These are phyloP conservation scores for Hybognathus amarus DNA, from an alignment of 2,797 vertebrate species.

Conservation along the genomic window DNA sequence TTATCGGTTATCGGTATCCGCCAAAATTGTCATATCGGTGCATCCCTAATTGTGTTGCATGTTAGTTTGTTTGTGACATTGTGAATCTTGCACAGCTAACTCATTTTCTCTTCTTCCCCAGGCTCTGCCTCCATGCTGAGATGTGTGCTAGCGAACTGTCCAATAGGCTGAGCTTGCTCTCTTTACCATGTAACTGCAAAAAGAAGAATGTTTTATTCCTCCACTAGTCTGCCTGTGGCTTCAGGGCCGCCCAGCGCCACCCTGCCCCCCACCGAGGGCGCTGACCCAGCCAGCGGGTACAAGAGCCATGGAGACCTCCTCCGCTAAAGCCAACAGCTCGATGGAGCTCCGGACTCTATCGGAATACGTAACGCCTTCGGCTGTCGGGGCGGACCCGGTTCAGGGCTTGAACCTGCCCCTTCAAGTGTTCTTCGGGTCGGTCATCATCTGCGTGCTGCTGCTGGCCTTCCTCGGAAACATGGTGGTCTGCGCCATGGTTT, in stretches of 20 bases:
- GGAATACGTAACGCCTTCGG: slow-evolving; percentile 66
- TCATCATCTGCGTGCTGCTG: slow-evolving; percentile 87
- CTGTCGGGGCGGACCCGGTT: slow-evolving; percentile 67
- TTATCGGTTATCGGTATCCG: no score
- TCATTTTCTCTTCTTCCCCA: slow-evolving; percentile 42
- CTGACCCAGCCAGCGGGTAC: slow-evolving; percentile 50
- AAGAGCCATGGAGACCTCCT: slow-evolving; percentile 67
- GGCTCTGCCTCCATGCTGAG: slow-evolving; percentile 57
- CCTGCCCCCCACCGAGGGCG: slow-evolving; percentile 77
- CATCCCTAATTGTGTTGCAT: background rate
- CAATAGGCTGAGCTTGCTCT: slow-evolving; percentile 56
- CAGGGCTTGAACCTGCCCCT: slow-evolving; percentile 84
- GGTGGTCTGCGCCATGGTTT: slow-evolving; percentile 98
- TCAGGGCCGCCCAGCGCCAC: slow-evolving; percentile 76
- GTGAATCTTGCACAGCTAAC: background rate
- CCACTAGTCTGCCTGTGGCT: slow-evolving; percentile 75
- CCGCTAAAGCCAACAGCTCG: slow-evolving; percentile 67
- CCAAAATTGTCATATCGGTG: no score
- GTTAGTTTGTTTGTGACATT: background rate
- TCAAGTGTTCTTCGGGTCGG: slow-evolving; percentile 88
- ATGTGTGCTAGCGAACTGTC: slow-evolving; percentile 44
- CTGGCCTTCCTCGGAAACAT: slow-evolving; percentile 93
- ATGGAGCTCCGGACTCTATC: slow-evolving; percentile 55
- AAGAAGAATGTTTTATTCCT: slow-evolving; percentile 85
- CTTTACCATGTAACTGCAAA: slow-evolving; percentile 63